Evolutionary conservation across 2,797 vertebrate species (phyloP).

Genomic region (Danio kyathit): DNA sequence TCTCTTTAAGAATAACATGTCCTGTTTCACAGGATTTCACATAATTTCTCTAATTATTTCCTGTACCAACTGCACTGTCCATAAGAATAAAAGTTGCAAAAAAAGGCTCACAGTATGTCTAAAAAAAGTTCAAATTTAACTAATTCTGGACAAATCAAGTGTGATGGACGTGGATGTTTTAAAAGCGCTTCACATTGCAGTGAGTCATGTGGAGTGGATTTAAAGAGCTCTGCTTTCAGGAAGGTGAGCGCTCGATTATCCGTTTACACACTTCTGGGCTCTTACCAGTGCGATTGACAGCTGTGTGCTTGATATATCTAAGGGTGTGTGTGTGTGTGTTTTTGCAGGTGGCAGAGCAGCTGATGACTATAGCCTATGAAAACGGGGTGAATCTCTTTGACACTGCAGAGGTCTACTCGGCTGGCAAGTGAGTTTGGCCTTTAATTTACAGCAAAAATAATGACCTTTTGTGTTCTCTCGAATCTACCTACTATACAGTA

Average conservation of each 20-base stretch:
- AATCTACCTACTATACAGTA: background rate
- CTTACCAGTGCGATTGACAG: background rate
- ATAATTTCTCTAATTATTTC: background rate
- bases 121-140: background rate
- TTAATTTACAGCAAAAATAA: slow-evolving; percentile 15
- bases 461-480: background rate
- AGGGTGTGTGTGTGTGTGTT: slow-evolving; percentile 35
- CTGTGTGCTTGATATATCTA: background rate
- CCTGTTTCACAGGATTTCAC: background rate
- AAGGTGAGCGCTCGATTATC: background rate
- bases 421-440: slow-evolving; percentile 79
- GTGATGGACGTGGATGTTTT: slow-evolving; percentile 12
- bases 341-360: slow-evolving; percentile 89
- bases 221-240: background rate
- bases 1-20: slow-evolving; percentile 5
- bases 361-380: slow-evolving; percentile 95
- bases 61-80: background rate
- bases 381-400: slow-evolving; percentile 94
- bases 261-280: background rate
- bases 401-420: slow-evolving; percentile 90
- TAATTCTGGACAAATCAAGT: background rate
- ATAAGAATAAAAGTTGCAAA: background rate
- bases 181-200: slow-evolving; percentile 15
- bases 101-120: background rate
- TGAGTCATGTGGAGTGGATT: slow-evolving; percentile 29